Evolutionary conservation across 2,113 vertebrate species (phyloP).

Genomic region (Ameiurus melas): DNA sequence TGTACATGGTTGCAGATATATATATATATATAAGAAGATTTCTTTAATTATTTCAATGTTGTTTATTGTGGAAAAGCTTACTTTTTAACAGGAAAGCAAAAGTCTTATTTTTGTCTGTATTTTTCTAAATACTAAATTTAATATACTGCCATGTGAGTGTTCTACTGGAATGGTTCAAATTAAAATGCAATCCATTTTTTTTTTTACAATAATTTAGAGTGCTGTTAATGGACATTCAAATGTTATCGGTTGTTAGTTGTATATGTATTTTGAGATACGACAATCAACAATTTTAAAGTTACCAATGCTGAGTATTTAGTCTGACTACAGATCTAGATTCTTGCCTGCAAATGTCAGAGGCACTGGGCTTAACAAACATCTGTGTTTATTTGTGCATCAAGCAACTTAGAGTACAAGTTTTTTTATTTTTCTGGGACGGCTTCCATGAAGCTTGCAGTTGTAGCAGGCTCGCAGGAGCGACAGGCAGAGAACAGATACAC

Average conservation of each 20-base stretch:
- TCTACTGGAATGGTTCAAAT: background rate
- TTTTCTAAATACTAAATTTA: constrained; percentile 35
- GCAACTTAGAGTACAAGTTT: background rate
- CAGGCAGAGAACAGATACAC: too few species aligned
- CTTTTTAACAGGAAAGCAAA: constrained; percentile 22
- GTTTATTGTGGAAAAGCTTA: constrained; percentile 26
- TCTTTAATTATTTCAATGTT: constrained; percentile 25
- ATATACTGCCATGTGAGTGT: constrained; percentile 18
- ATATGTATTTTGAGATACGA: background rate
- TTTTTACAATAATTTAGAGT: background rate
- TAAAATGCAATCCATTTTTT: background rate
- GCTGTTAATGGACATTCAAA: background rate
- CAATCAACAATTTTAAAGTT: background rate
- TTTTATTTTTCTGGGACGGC: background rate
- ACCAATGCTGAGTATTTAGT: background rate
- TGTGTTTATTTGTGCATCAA: background rate
- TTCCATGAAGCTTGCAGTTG: background rate
- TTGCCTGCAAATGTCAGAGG: background rate
- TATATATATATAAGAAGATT: background rate
- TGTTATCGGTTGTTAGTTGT: background rate
- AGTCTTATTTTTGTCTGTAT: constrained; percentile 37
- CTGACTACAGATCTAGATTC: background rate
- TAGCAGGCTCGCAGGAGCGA: too few species aligned
- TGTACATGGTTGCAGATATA: constrained; percentile 33
- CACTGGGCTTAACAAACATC: background rate